These are phyloP conservation scores for Procambarus virginalis DNA, from an alignment of 1,140 invertebrate species.

Conservation along the genomic window DNA sequence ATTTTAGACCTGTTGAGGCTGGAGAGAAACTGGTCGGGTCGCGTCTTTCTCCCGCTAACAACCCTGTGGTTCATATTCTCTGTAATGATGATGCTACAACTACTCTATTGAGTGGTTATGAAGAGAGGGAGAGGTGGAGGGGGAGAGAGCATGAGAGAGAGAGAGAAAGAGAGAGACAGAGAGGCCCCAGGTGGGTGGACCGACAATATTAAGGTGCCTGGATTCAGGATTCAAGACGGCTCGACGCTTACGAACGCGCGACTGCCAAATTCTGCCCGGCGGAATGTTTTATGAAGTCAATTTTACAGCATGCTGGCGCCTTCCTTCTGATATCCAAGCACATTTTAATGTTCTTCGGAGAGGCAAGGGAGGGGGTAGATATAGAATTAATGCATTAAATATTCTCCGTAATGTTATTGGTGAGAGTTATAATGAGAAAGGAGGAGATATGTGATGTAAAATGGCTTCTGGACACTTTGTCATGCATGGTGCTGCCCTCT, in stretches of 20 bases:
- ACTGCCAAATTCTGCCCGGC: neutral
- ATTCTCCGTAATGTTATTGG: neutral
- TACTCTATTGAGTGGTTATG: no score
- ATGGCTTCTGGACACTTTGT: no score
- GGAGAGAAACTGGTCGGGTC: no score
- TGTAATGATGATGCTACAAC: no score
- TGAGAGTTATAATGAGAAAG: neutral
- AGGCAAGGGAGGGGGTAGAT: no score
- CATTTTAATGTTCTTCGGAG: neutral
- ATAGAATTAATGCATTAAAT: neutral
- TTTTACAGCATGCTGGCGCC: neutral
- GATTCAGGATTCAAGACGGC: neutral
- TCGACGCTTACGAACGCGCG: neutral
- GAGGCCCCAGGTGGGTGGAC: neutral
- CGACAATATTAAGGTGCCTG: neutral
- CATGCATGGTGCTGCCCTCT: no score
- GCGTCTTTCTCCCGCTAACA: no score
- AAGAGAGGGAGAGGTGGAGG: no score
- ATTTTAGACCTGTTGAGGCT: no score
- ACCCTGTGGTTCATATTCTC: no score
- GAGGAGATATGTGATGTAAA: neutral
- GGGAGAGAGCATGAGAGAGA: neutral
- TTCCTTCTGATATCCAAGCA: neutral
- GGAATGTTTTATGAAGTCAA: slow-evolving; percentile 3
- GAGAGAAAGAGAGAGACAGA: neutral